Evolutionary conservation across 30 jellyfish, hydroid and myxozoan genomes (phyloP).

Genomic region (Pelagia noctiluca): DNA sequence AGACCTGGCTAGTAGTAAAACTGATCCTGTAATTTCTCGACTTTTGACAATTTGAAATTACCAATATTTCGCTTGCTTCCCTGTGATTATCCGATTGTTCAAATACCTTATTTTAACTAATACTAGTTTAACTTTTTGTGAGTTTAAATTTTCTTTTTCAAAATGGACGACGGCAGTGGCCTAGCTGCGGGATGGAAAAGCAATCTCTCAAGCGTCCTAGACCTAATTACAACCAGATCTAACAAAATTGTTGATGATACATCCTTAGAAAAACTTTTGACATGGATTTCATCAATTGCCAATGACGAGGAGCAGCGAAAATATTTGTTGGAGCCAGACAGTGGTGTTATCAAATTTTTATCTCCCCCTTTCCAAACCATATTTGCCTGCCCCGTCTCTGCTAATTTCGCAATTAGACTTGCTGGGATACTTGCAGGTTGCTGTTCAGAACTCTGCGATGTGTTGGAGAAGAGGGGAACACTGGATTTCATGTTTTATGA

Average conservation of each 20-base stretch:
- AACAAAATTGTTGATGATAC: slow-evolving; percentile 67
- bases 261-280: slow-evolving; percentile 45
- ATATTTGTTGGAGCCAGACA: background rate
- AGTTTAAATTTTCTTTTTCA: background rate
- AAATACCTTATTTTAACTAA: too few species aligned
- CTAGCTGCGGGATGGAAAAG: slow-evolving; percentile 15
- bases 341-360: slow-evolving; percentile 28
- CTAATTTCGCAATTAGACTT: slow-evolving; percentile 47
- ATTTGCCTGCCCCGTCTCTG: slow-evolving; percentile 15
- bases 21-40: too few species aligned
- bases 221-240: slow-evolving; percentile 31
- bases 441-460: slow-evolving; percentile 7
- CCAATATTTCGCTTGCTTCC: too few species aligned
- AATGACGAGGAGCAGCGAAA: background rate
- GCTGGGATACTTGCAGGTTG: slow-evolving; percentile 55
- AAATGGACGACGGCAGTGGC: background rate
- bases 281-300: slow-evolving; percentile 24
- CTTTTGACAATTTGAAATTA: too few species aligned
- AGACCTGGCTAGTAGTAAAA: too few species aligned
- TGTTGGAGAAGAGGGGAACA: slow-evolving; percentile 24
- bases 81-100: too few species aligned
- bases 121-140: too few species aligned
- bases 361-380: slow-evolving; percentile 20
- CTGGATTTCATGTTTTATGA: slow-evolving; percentile 31
- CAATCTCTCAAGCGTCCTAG: slow-evolving; percentile 23